phyloP scores from a whole-genome alignment of 2,113 vertebrate species.

The Coturnix japonica region DNA sequence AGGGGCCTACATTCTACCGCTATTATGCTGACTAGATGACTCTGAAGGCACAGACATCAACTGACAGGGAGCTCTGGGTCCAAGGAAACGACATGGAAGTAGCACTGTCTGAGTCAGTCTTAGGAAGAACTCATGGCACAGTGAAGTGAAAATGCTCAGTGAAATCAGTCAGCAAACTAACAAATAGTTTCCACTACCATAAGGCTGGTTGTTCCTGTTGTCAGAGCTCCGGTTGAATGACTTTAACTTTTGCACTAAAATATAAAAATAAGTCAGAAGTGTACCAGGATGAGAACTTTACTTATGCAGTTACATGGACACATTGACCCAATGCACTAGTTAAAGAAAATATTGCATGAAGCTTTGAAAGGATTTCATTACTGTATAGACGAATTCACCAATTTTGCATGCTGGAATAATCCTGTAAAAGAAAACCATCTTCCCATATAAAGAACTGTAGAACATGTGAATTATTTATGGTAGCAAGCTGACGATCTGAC shows the following conservation, averaged over 20 bases:
- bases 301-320: neutral
- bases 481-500: neutral
- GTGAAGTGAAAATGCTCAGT: neutral
- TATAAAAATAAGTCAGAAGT: neutral
- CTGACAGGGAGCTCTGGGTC: neutral
- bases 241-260: constrained; percentile 13
- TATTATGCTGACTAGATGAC: neutral
- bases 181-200: neutral
- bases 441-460: neutral
- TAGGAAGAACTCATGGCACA: neutral
- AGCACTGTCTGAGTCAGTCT: neutral
- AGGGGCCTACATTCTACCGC: neutral
- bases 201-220: neutral
- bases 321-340: neutral
- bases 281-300: neutral
- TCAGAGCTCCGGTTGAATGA: constrained; percentile 4
- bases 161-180: neutral
- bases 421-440: neutral
- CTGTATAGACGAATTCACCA: neutral
- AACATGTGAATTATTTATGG: neutral
- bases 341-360: neutral
- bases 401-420: neutral
- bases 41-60: rapidly evolving
- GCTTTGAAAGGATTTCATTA: neutral
- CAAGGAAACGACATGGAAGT: neutral